A percentile compares a stretch with the other conserved stretches of the same genome.
Evolutionary conservation across 2,888 invertebrate species (phyloP).

Genomic region (Tipula lateralis): DNA sequence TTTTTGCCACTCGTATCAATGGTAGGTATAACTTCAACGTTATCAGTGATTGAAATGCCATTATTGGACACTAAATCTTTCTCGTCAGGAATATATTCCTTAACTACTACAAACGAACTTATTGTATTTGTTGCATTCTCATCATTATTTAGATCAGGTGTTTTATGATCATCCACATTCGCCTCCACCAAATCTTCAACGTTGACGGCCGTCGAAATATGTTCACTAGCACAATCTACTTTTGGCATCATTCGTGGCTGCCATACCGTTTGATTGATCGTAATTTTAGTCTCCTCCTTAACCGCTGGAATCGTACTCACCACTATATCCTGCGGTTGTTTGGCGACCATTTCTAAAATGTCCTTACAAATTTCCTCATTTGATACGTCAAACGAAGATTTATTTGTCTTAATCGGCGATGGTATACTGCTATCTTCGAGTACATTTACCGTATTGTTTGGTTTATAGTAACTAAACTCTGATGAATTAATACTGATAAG

Average conservation of each 20-base stretch:
- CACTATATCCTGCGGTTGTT: background rate
- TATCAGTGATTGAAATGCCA: no score
- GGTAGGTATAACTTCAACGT: background rate
- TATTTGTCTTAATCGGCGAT: background rate
- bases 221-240: background rate
- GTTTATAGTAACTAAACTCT: conserved; percentile 27
- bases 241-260: background rate
- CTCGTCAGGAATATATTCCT: conserved; percentile 32
- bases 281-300: background rate
- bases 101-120: no score
- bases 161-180: background rate
- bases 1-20: background rate
- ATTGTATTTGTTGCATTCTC: background rate
- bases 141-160: background rate
- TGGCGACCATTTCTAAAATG: background rate
- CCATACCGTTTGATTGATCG: background rate
- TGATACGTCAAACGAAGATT: background rate
- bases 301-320: background rate
- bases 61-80: conserved; percentile 32
- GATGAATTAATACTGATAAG: background rate
- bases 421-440: background rate
- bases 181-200: background rate
- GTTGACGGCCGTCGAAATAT: background rate
- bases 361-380: background rate
- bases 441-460: no score